A percentile compares a stretch with the other conserved stretches of the same genome.
These are phyloP conservation scores for Takifugu flavidus DNA, from an alignment of 2,113 vertebrate species.

Conservation along the genomic window DNA sequence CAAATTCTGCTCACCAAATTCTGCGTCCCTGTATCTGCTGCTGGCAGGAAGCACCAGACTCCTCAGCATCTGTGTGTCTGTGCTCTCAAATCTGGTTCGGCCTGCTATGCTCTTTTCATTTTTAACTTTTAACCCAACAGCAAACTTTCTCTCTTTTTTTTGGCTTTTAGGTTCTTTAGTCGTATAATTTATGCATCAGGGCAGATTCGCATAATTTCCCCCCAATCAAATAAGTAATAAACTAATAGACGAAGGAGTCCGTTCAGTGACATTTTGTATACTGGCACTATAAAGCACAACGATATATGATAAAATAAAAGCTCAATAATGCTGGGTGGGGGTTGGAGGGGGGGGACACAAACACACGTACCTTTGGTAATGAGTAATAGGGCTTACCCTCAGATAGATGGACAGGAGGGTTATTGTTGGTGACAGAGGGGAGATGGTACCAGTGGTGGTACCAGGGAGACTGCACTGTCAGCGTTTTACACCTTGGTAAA, in stretches of 20 bases:
- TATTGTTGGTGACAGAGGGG: constrained; percentile 58
- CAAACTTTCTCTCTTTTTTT: no score
- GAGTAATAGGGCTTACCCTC: constrained; percentile 50
- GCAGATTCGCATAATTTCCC: no score
- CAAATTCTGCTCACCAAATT: constrained; percentile 23
- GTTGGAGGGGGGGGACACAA: constrained; percentile 37
- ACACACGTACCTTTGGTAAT: constrained; percentile 67
- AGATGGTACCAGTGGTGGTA: constrained; percentile 21
- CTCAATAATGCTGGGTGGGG: constrained; percentile 18
- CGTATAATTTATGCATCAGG: no score
- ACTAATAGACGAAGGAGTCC: constrained; percentile 4
- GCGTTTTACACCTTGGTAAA: constrained; percentile 34
- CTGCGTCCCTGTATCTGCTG: constrained; percentile 19
- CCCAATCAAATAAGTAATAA: neutral
- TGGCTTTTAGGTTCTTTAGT: no score
- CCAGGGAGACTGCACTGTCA: constrained; percentile 40
- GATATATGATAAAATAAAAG: constrained; percentile 44
- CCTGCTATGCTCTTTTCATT: neutral
- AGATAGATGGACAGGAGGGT: constrained; percentile 56
- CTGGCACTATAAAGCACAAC: constrained; percentile 38
- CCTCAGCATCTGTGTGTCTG: neutral
- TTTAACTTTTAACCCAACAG: no score
- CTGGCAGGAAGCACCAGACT: constrained; percentile 24
- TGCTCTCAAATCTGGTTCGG: neutral
- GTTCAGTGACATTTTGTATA: constrained; percentile 59